Percentiles rank a stretch among this genome's conserved stretches.
Evolutionary conservation across 1,140 invertebrate species (phyloP).

Genomic region (Calephelis virginiensis): DNA sequence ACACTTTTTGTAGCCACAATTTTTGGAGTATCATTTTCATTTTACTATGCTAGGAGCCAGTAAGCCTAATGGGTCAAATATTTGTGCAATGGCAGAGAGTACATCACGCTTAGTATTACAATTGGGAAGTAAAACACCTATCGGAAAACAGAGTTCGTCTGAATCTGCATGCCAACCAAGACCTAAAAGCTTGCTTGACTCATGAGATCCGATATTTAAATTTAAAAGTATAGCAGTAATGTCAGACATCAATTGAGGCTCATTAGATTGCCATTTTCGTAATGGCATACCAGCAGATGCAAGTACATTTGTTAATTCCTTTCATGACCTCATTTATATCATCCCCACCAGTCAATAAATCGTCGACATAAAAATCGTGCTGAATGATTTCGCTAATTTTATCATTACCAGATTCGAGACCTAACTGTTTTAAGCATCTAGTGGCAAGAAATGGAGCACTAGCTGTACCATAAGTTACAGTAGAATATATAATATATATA

Average conservation of each 20-base stretch:
- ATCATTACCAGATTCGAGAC: conserved; percentile 11
- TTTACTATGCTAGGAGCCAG: conserved; percentile 18
- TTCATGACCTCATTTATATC: neutral
- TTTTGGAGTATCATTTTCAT: conserved; percentile 26
- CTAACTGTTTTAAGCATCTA: conserved; percentile 26
- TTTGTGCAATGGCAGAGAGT: conserved; percentile 22
- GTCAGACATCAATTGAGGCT: no score
- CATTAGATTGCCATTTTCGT: no score
- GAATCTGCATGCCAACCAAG: conserved; percentile 28
- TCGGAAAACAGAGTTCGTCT: conserved; percentile 27
- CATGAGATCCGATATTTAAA: conserved; percentile 30
- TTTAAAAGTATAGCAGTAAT: conserved; percentile 24
- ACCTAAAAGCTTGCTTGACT: conserved; percentile 32
- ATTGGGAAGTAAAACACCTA: neutral
- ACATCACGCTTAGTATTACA: conserved; percentile 21
- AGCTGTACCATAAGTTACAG: conserved; percentile 29
- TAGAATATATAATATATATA: no score
- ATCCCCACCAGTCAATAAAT: neutral
- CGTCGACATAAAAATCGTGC: conserved; percentile 30
- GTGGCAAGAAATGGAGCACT: conserved; percentile 27
- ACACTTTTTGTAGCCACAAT: conserved; percentile 22
- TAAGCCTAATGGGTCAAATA: conserved; percentile 26
- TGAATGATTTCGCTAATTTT: conserved; percentile 18
- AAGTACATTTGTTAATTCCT: no score
- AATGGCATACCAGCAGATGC: no score